Percentiles rank a stretch among this genome's conserved stretches.
Conservation (phyloP, 2,888 invertebrate species). For the Lutraria lutraria region DNA sequence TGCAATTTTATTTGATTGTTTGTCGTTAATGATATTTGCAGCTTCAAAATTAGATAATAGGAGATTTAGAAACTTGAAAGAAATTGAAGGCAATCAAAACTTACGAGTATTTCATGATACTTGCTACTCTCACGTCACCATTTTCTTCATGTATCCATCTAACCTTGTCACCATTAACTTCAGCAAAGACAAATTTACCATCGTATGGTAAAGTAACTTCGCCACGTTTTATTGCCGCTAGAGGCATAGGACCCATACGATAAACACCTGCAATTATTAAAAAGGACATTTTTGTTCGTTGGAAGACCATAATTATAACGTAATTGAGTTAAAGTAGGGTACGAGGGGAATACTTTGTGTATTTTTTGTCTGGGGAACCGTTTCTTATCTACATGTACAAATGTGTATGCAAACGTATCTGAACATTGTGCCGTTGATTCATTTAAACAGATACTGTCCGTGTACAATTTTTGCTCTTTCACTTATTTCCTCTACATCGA, state of each 20-base stretch:
- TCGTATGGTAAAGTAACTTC: slow-evolving; percentile 95
- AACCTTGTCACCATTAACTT: slow-evolving; percentile 97
- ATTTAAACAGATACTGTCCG: not conserved
- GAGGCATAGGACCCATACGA: slow-evolving; percentile 95
- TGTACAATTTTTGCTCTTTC: not conserved
- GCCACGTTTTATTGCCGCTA: slow-evolving; percentile 93
- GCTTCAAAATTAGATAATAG: too few relatives aligned
- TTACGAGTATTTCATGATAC: slow-evolving; percentile 23
- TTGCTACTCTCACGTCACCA: not conserved
- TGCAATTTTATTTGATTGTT: too few relatives aligned
- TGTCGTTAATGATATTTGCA: too few relatives aligned
- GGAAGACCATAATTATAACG: not conserved
- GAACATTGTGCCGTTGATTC: not conserved
- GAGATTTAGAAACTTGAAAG: too few relatives aligned
- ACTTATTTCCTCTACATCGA: too few relatives aligned
- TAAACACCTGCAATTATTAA: slow-evolving; percentile 88
- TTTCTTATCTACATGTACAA: not conserved
- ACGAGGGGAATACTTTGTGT: too few relatives aligned
- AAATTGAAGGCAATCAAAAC: not conserved
- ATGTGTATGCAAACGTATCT: not conserved
- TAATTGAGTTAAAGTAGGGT: too few relatives aligned
- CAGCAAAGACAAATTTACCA: slow-evolving; percentile 94
- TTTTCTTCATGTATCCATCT: slow-evolving; percentile 89
- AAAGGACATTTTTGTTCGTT: not conserved
- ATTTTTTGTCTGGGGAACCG: too few relatives aligned